Evolutionary conservation across 2,113 vertebrate species (phyloP).

Genomic region (Heterotilapia buettikoferi): DNA sequence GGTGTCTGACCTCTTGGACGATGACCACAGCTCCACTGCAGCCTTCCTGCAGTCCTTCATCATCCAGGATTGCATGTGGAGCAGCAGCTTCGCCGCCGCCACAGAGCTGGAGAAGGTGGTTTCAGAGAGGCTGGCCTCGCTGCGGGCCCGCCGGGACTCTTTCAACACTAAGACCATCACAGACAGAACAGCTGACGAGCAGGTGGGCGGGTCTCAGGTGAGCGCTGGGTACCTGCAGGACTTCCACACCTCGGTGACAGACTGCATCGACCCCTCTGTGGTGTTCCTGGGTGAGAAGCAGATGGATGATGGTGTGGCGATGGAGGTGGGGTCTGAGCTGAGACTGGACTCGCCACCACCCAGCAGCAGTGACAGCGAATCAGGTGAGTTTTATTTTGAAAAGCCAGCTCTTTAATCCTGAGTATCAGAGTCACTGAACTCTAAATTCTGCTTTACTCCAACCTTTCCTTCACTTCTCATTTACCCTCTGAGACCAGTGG

Average conservation of each 20-base stretch:
- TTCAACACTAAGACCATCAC: background rate
- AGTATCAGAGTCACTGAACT: background rate
- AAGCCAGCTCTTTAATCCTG: background rate
- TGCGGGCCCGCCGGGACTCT: conserved; percentile 61
- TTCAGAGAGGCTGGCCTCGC: conserved; percentile 81
- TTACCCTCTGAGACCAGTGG: background rate
- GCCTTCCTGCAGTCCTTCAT: conserved; percentile 85
- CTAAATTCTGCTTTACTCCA: rapidly evolving
- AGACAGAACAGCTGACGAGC: background rate
- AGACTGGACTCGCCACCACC: conserved; percentile 72
- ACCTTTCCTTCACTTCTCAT: rapidly evolving
- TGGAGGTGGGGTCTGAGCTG: background rate
- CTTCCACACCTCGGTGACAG: conserved; percentile 72
- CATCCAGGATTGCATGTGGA: conserved; percentile 95
- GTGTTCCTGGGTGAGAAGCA: conserved; percentile 78
- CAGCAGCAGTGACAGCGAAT: conserved; percentile 76
- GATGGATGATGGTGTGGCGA: background rate
- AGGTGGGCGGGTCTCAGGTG: background rate
- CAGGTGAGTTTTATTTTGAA: conserved; percentile 72
- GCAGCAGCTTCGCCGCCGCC: conserved; percentile 83
- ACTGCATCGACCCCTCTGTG: conserved; percentile 84
- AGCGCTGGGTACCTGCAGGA: conserved; percentile 77
- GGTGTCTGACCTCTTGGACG: conserved; percentile 82
- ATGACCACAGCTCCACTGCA: conserved; percentile 77
- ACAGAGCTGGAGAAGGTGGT: conserved; percentile 84